phyloP scores from a whole-genome alignment of 2,113 vertebrate genomes.

The Nestor notabilis region DNA sequence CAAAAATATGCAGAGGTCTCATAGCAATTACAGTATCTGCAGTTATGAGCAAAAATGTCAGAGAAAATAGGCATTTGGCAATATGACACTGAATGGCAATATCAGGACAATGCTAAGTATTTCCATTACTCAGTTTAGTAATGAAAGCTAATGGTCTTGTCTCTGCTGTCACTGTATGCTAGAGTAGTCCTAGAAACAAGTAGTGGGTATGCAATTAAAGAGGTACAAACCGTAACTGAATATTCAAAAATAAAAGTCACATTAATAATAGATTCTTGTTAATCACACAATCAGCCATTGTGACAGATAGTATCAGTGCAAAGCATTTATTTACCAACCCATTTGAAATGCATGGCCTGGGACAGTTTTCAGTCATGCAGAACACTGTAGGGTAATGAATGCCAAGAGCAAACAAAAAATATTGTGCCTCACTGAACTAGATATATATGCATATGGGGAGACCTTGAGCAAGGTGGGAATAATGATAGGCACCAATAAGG shows the following conservation, averaged over 20 bases:
- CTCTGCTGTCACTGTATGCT: background rate
- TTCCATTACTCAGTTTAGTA: background rate
- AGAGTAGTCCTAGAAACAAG: background rate
- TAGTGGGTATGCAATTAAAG: background rate
- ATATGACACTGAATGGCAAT: background rate
- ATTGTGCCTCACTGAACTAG: background rate
- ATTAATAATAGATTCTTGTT: background rate
- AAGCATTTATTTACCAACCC: background rate
- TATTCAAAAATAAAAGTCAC: constrained; percentile 25
- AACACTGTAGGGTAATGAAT: background rate
- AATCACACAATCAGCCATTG: background rate
- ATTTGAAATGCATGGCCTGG: background rate
- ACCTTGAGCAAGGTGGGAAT: background rate
- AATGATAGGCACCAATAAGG: background rate
- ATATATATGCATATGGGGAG: background rate
- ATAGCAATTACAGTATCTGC: background rate
- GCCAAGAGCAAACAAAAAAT: background rate
- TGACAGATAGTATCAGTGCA: background rate
- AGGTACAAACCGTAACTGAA: background rate
- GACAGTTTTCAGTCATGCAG: background rate
- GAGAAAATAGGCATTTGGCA: constrained; percentile 8
- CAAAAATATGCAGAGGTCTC: background rate
- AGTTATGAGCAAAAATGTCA: background rate
- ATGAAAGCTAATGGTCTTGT: constrained; percentile 15
- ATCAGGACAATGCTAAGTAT: background rate